These are phyloP conservation scores for Euphonia xanthogaster DNA, from an alignment of 2,797 vertebrate genomes.

Conservation along the genomic window DNA sequence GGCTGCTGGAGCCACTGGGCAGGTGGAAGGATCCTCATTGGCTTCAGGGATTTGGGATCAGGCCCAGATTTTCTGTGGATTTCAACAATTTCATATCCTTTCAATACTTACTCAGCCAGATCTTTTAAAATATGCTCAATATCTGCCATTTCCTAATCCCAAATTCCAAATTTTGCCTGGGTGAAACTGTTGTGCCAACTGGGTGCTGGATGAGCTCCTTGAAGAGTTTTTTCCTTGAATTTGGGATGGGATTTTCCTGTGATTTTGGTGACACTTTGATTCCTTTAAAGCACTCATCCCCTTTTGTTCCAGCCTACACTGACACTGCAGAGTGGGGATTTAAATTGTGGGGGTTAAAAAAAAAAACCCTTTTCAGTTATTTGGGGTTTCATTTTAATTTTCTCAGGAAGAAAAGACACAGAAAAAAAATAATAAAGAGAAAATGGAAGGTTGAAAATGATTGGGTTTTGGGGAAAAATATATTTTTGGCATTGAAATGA, in stretches of 20 bases:
- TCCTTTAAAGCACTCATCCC: not conserved
- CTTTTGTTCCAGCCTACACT: not conserved
- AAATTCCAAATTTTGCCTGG: not conserved
- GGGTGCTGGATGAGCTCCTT: not conserved
- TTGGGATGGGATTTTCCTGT: not conserved
- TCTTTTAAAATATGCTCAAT: not conserved
- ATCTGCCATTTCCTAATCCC: not conserved
- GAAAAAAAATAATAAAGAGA: not conserved
- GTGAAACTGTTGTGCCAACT: not conserved
- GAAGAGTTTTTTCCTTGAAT: not conserved
- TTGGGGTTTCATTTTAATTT: constrained; percentile 8
- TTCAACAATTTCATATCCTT: not conserved
- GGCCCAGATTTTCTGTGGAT: not conserved
- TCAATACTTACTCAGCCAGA: not conserved
- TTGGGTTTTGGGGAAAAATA: not conserved
- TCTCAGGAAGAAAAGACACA: not conserved
- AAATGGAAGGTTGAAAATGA: not conserved
- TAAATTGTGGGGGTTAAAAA: not conserved
- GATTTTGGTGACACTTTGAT: not conserved
- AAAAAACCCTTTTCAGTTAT: not conserved
- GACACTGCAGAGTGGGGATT: not conserved
- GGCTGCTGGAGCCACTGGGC: not conserved
- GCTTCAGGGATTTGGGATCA: not conserved
- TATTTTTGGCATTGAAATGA: not conserved
- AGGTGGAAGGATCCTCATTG: not conserved